phyloP scores from a whole-genome alignment of 2,797 vertebrate genomes.

The Rhincodon typus region DNA sequence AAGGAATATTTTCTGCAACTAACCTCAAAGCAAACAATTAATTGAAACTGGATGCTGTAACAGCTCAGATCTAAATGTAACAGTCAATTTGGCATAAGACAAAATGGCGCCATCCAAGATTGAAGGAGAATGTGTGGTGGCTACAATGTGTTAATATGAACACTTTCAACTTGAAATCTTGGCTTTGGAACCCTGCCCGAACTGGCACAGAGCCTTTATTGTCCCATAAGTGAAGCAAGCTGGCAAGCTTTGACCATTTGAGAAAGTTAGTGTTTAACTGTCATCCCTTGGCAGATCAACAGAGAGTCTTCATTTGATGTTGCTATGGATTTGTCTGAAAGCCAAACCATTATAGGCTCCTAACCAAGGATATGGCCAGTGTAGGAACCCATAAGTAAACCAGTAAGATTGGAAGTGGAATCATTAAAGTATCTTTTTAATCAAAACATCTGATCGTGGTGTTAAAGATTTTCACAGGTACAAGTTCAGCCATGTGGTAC shows the following conservation, averaged over 20 bases:
- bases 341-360: not conserved
- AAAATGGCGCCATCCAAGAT: not conserved
- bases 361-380: not conserved
- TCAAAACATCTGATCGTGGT: not conserved
- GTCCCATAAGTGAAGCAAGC: not conserved
- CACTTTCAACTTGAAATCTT: not conserved
- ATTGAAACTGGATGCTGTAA: not conserved
- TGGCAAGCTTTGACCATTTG: not conserved
- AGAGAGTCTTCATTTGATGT: not conserved
- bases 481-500: not conserved
- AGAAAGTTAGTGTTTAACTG: not conserved
- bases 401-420: not conserved
- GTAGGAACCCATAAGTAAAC: not conserved
- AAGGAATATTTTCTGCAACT: conserved; percentile 8
- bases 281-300: not conserved
- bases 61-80: not conserved
- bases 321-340: not conserved
- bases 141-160: not conserved
- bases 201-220: not conserved
- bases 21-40: conserved; percentile 16
- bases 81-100: not conserved
- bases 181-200: not conserved
- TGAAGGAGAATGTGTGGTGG: not conserved
- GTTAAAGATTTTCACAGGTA: not conserved
- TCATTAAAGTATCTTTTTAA: not conserved